Percentiles rank a stretch among this genome's conserved stretches.
Evolutionary conservation across 2,113 vertebrate genomes (phyloP).

Genomic region (Sisor rabdophorus): DNA sequence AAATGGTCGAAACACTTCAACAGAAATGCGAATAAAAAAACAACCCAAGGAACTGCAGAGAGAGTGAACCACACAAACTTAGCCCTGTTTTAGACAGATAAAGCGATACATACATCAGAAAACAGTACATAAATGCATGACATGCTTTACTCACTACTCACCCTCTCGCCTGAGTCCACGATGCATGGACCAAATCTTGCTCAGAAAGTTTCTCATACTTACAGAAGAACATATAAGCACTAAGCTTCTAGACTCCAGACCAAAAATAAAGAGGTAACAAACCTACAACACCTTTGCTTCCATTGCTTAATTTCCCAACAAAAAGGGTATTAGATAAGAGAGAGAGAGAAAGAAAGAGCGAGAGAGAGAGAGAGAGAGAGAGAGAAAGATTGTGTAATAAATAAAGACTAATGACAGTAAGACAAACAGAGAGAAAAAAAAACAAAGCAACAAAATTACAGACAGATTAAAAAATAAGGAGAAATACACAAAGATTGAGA

Average conservation of each 20-base stretch:
- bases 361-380: too few relatives aligned
- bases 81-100: slow-evolving; percentile 22
- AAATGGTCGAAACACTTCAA: neutral
- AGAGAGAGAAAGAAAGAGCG: too few relatives aligned
- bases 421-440: too few relatives aligned
- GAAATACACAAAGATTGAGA: too few relatives aligned
- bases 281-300: slow-evolving; percentile 55
- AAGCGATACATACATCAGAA: neutral
- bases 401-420: too few relatives aligned
- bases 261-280: slow-evolving; percentile 36
- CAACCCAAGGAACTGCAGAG: neutral
- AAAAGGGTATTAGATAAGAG: too few relatives aligned
- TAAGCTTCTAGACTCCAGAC: slow-evolving; percentile 16
- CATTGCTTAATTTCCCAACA: too few relatives aligned
- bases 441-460: too few relatives aligned
- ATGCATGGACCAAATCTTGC: neutral
- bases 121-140: neutral
- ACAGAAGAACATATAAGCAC: slow-evolving; percentile 24
- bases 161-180: neutral
- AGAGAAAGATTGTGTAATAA: too few relatives aligned
- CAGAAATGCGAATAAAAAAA: neutral
- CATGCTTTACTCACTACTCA: too few relatives aligned
- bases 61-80: slow-evolving; percentile 25
- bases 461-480: too few relatives aligned
- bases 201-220: slow-evolving; percentile 25